phyloP scores from a whole-genome alignment of 2,888 invertebrate genomes.

The Dioctria rufipes region DNA sequence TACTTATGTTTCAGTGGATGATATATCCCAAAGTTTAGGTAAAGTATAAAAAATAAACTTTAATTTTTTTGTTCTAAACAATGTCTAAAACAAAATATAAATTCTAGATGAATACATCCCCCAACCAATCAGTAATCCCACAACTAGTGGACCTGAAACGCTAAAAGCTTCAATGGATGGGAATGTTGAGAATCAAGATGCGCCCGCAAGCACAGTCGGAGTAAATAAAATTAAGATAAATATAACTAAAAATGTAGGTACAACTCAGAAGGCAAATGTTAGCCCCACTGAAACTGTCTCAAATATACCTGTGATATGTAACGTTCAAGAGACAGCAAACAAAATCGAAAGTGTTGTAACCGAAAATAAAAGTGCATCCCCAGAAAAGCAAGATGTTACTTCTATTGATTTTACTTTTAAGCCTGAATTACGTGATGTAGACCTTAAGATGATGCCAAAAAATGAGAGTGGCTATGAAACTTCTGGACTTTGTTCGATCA shows the following conservation, averaged over 20 bases:
- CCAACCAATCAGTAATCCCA: constrained; percentile 65
- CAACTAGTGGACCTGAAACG: constrained; percentile 71
- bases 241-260: constrained; percentile 80
- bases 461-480: constrained; percentile 83
- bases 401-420: constrained; percentile 75
- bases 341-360: constrained; percentile 31
- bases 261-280: constrained; percentile 66
- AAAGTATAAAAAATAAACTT: constrained; percentile 48
- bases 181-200: constrained; percentile 79
- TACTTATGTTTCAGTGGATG: constrained; percentile 68
- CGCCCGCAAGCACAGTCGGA: constrained; percentile 68
- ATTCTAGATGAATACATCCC: constrained; percentile 66
- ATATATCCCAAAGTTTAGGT: constrained; percentile 66
- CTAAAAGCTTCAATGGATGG: constrained; percentile 79
- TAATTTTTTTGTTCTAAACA: not conserved
- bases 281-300: constrained; percentile 36
- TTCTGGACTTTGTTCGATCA: constrained; percentile 89
- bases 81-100: not conserved
- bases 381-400: constrained; percentile 68
- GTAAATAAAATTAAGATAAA: constrained; percentile 84
- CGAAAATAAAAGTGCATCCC: constrained; percentile 39
- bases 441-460: constrained; percentile 81
- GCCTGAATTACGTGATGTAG: constrained; percentile 77
- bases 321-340: constrained; percentile 41
- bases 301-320: constrained; percentile 51